Conservation (phyloP, 2,888 invertebrate species). For the Dasypolia templi region DNA sequence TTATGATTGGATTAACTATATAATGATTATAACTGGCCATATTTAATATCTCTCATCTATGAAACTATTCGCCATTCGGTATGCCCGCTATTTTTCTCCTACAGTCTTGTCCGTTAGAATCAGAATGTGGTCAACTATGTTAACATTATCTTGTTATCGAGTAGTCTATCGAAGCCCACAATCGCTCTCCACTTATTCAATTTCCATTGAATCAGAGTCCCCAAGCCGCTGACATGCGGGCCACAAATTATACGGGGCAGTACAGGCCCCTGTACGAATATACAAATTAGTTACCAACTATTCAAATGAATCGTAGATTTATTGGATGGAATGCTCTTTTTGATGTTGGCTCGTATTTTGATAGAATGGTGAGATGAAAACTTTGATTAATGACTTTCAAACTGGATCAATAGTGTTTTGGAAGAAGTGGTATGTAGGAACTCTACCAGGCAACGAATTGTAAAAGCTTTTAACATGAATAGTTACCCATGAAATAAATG, state of each 20-base stretch:
- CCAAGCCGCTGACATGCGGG: constrained; percentile 69
- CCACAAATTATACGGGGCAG: constrained; percentile 75
- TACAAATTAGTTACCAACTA: constrained; percentile 77
- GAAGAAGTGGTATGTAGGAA: background rate
- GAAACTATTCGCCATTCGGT: constrained; percentile 38
- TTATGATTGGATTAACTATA: constrained; percentile 31
- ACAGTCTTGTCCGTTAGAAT: constrained; percentile 50
- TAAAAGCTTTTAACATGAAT: background rate
- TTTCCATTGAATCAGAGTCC: constrained; percentile 65
- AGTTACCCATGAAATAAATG: no score
- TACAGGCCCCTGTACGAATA: constrained; percentile 71
- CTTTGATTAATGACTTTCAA: constrained; percentile 16
- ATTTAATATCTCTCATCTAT: constrained; percentile 36
- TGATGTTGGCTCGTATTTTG: constrained; percentile 35
- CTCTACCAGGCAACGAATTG: background rate
- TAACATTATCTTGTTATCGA: constrained; percentile 62
- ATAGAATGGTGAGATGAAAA: constrained; percentile 25
- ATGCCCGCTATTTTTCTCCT: constrained; percentile 53
- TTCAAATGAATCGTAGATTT: constrained; percentile 74
- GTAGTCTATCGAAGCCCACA: constrained; percentile 61
- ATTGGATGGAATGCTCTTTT: constrained; percentile 61
- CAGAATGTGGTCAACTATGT: constrained; percentile 60
- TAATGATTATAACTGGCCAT: constrained; percentile 15
- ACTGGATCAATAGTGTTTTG: constrained; percentile 16
- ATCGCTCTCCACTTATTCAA: constrained; percentile 69